Evolutionary conservation across 2,113 vertebrate species (phyloP), one percentile per base, ranked within the genome.

Genomic region (Diadophis punctatus): DNA sequence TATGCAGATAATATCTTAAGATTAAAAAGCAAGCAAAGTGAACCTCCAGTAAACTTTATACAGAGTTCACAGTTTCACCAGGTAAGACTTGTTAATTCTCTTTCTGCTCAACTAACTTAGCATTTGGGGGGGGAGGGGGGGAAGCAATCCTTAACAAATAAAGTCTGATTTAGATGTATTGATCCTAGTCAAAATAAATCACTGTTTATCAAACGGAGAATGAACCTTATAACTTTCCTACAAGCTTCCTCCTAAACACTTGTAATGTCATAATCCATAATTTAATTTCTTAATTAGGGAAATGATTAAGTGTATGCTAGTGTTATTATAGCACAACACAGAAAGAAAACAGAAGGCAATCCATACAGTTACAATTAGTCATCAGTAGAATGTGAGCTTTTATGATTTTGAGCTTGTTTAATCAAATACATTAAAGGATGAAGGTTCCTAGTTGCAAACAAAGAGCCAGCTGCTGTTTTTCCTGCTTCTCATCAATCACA

Each of bases 21-120:
- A 74, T 95, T 99, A 95, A 99, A 99, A 96, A 99, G 99, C 97
- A 99, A 99, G 91, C 99, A 99, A 91, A 99, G 98, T 89, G 99
- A 99, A 90, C 99, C 99, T 1, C 99, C 99, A 14, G 97, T 99
- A 87, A 99, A 98, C 95, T 99, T 99, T 92, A 99, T 99, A 94
- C 99, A 99, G 96, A 98, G 99, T 91, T 99, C 99, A 10, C 98
- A 98, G 8, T 98, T 99, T 86, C 98, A 99, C 95, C 98, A 99
- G 99, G 99, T 99, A 96, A 96, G 94, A 23, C 9, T 25, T 30
- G 12, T 7, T 49, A 6, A 68, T 22, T 14, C 91, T 90, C 5
- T 10, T 10, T 86, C 23, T 43, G 43, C 2, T 12, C 22, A 49
- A 43, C 18, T 87, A 60, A 25, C 46, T 90, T 48, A 52, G 4